Conservation (phyloP, 1,140 invertebrate genomes). For the Euwallacea similis region DNA sequence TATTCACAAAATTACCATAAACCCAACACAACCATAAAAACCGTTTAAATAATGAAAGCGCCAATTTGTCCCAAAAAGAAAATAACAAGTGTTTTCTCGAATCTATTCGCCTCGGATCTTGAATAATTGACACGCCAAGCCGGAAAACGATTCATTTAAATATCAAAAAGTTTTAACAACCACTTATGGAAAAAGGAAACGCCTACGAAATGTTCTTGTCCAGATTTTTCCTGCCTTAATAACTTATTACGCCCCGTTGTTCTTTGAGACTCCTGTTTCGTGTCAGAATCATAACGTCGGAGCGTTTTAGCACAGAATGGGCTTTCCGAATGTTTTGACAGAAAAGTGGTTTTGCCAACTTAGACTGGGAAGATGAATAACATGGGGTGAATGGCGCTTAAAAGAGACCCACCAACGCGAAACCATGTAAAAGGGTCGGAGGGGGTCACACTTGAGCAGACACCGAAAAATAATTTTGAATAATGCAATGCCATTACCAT, state of each 20-base stretch:
- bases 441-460: slow-evolving; percentile 32
- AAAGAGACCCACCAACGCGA: slow-evolving; percentile 21
- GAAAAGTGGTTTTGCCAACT: no score
- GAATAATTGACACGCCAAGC: slow-evolving; percentile 23
- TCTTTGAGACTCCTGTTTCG: slow-evolving; percentile 22
- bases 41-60: slow-evolving; percentile 17
- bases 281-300: slow-evolving; percentile 14
- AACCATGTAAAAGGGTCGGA: slow-evolving; percentile 10
- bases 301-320: no score
- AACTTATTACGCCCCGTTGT: slow-evolving; percentile 18
- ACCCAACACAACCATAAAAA: background rate
- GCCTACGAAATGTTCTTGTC: slow-evolving; percentile 22
- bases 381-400: slow-evolving; percentile 20
- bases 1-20: slow-evolving; percentile 3
- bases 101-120: slow-evolving; percentile 11
- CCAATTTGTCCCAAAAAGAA: slow-evolving; percentile 1
- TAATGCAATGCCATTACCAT: slow-evolving; percentile 34
- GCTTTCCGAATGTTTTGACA: no score
- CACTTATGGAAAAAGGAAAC: slow-evolving; percentile 17
- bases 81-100: slow-evolving; percentile 20
- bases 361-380: background rate
- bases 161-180: slow-evolving; percentile 23
- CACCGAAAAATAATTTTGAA: slow-evolving; percentile 33
- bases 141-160: slow-evolving; percentile 17
- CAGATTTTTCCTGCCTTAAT: slow-evolving; percentile 16